Evolutionary conservation across 1,140 invertebrate species (phyloP), one percentile per base, ranked within the genome.

Genomic region (Scaptomyza hsui): DNA sequence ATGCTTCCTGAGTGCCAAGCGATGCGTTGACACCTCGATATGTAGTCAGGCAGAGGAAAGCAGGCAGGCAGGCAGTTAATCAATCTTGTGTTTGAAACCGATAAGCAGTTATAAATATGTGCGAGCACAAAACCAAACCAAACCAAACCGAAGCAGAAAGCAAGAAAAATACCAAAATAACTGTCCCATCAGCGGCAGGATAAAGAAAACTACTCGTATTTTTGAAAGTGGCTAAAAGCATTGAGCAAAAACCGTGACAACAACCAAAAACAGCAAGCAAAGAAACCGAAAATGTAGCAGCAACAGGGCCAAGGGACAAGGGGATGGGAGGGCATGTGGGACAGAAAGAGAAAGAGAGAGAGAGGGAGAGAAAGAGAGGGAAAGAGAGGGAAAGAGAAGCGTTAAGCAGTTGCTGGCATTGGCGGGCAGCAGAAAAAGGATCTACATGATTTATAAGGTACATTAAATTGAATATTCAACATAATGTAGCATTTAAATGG

Each of bases 401-500:
- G 57, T 51, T 70, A 70, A 70, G 67, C 60, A 64, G 45, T 60
- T 18, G 10, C 49, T 26, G 60, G 48, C 13, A 29, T 49, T 49
- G 44, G 5, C 18, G 48, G 61, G 61, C 29, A 67, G 45, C 57
- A 62, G 41, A 71, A 64, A 68, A 74, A 80, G 65, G 73, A 74
- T 83, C 81, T 86, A 77, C 69, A 85, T 88, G 81, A 86, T 86
- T 86, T 86, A 86, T 88, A 81, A 86, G 81, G 49, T 69, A 86
- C 81, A 86, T 85, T 85, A 86, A 81, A 85, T 85, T 85, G 80
- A 85, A 85, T 85, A 86, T 85, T 85, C 81, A 85, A 85, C 81
- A 80, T 85, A 85, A 85, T 85, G 80, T 85, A 76, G 76, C 81
- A 80, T 85, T 85, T 86, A 85, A 85, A 85, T 85, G 80, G 79